phyloP scores from a whole-genome alignment of 2,888 invertebrate genomes.

The Litoditis marina region DNA sequence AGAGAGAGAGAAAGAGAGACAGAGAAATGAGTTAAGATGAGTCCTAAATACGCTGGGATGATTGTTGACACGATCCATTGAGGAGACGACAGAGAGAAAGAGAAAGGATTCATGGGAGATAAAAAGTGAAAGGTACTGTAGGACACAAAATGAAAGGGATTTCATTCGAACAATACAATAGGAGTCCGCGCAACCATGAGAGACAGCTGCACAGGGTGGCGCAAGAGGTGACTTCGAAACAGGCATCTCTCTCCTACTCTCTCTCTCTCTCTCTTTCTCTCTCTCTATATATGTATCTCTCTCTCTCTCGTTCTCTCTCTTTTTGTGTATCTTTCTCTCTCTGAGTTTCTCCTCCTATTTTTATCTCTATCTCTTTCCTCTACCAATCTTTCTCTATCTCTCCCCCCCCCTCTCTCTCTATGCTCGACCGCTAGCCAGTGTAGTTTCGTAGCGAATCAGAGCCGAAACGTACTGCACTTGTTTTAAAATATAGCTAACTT shows the following conservation, averaged over 20 bases:
- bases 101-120: no score
- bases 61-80: no score
- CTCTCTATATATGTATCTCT: constrained; percentile 2
- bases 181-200: no score
- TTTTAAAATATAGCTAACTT: no score
- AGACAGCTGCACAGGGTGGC: background rate
- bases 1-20: constrained; percentile 1
- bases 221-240: background rate
- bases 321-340: background rate
- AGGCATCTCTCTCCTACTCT: background rate
- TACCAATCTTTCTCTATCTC: background rate
- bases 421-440: constrained; percentile 3
- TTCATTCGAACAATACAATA: no score
- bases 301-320: constrained; percentile 5
- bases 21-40: no score
- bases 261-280: background rate
- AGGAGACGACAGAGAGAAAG: no score
- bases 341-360: background rate
- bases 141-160: no score
- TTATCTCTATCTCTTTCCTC: constrained; percentile 2
- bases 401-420: constrained; percentile 1
- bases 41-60: no score
- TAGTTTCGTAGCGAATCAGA: no score
- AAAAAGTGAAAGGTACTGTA: no score
- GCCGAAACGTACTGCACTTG: no score